Base-by-base conservation (phyloP, 2,888 invertebrate species). In the Cancer borealis region DNA sequence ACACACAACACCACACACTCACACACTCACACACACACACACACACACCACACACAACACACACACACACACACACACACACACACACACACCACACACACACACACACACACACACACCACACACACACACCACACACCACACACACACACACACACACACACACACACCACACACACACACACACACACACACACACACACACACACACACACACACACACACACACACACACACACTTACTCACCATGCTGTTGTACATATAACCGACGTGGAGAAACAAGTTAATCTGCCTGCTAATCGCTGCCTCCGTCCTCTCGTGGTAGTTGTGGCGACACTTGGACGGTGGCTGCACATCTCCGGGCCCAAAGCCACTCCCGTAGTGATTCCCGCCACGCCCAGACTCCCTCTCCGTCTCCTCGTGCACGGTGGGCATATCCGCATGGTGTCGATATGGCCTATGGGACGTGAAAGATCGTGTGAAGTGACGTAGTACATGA, bases 241-340 rank as follows among this genome's bases (percentile, higher is more conserved):
- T 12, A 94, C 94, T 96, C 96, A 96, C 96, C 97, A 97, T 96
- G 88, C 96, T 96, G 93, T 96, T 95, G 96, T 97, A 97, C 93
- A 96, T 96, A 94, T 97, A 96, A 91, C 96, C 96, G 92, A 96
- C 96, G 95, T 96, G 96, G 87, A 97, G 96, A 95, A 96, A 96
- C 95, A 96, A 96, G 96, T 96, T 96, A 95, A 96, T 96, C 96
- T 96, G 96, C 84, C 96, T 95, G 94, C 96, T 96, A 87, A 96
- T 93, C 12, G 93, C 96, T 45, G 96, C 96, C 91, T 96, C 96
- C 45, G 96, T 96, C 66, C 96, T 96, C n/a, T 92, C 95, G 93
- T 96, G 96, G 95, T 94, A 96, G 92, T 96, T 96, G 91, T 95
- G 95, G 87, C 93, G 93, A 21, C 95, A 95, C 21, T 92, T 88